Conservation (phyloP, 2,888 invertebrate species). For the Pelosia muscerda region DNA sequence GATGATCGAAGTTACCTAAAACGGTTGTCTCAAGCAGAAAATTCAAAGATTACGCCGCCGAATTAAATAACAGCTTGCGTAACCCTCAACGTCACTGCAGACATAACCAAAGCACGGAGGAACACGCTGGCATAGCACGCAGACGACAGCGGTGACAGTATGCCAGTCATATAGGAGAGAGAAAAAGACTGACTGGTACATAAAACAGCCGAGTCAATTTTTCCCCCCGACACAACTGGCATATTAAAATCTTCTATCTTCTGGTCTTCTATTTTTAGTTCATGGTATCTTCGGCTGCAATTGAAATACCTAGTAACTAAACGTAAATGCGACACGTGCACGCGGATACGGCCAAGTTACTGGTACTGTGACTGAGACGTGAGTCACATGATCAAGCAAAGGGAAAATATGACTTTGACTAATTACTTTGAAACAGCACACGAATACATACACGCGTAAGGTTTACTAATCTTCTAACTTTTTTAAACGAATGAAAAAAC, state of each 20-base stretch:
- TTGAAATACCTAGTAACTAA: slow-evolving; percentile 48
- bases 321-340: slow-evolving; percentile 47
- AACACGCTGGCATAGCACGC: slow-evolving; percentile 35
- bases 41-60: slow-evolving; percentile 84
- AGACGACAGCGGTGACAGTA: slow-evolving; percentile 62
- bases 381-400: slow-evolving; percentile 68
- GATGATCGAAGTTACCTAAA: slow-evolving; percentile 27
- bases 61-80: slow-evolving; percentile 80
- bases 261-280: slow-evolving; percentile 45
- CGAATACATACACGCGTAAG: slow-evolving; percentile 49
- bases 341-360: slow-evolving; percentile 33
- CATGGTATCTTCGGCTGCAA: slow-evolving; percentile 58
- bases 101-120: slow-evolving; percentile 60
- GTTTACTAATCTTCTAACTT: slow-evolving; percentile 39
- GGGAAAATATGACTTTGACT: slow-evolving; percentile 62
- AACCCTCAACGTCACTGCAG: slow-evolving; percentile 84
- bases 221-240: slow-evolving; percentile 88
- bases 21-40: slow-evolving; percentile 78
- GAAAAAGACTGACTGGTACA: slow-evolving; percentile 91
- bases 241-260: slow-evolving; percentile 60
- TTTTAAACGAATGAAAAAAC: slow-evolving; percentile 54
- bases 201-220: slow-evolving; percentile 88
- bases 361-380: slow-evolving; percentile 38
- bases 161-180: slow-evolving; percentile 91
- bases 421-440: slow-evolving; percentile 46